Base-by-base conservation (phyloP, 2,113 vertebrate species). In the Periophthalmus modestus region DNA sequence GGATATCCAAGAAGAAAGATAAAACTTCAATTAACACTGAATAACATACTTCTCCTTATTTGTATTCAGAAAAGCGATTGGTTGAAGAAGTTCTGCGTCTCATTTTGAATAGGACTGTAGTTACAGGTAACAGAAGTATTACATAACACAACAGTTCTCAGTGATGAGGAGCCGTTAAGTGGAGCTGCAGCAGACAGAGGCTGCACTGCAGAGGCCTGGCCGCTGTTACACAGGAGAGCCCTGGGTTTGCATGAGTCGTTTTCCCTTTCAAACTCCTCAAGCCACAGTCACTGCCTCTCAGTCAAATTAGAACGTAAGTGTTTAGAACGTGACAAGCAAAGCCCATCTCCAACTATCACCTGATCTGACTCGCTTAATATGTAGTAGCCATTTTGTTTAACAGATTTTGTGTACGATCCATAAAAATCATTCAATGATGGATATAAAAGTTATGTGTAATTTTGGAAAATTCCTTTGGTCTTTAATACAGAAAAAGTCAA, bases 201-300 rank as follows among this genome's bases (percentile, higher is more conserved):
- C 69, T 57, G 66, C 62, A 61, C 65, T 67, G 66, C 67, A 79
- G 76, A 62, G 69, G 78, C 77, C 81, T 82, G 82, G 87, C 77
- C 85, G 85, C 71, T 80, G 12, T 75, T 81, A 66, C 69, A 47
- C 69, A 82, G 55, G 74, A 83, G 66, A 67, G 69, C 28, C 34
- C 11, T 14, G 18, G 70, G 90, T 90, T 91, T 93, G 88, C 93
- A 91, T 92, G 81, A 62, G 47, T 55, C 73, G 85, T 71, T 94
- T 92, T 94, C 78, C 90, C 88, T 92, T 90, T 92, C 90, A 93
- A 93, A 80, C 68, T 78, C 73, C 74, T 78, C 50, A 57, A 59
- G 72, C 39, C 47, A 66, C 10, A 0, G 24, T 11, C 48, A 57
- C 74, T 68, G 55, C 68, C 82, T 76, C 65, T 16, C 77, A 91